Evolutionary conservation across 2,888 invertebrate species (phyloP).

Genomic region (Acanthacorydalis orientalis): DNA sequence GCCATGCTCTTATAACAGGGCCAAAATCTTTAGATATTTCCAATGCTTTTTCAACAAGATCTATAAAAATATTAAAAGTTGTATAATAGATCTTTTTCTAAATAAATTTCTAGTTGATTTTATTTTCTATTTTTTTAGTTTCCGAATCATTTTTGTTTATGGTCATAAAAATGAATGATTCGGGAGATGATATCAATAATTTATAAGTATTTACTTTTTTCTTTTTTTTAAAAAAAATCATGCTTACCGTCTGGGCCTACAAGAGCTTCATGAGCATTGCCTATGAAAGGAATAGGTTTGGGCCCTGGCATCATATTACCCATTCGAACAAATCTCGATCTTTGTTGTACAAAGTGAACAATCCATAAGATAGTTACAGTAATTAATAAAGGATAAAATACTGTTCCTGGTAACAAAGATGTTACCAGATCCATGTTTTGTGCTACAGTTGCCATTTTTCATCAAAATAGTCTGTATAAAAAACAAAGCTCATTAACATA

Average conservation of each 20-base stretch:
- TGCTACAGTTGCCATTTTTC: too few species aligned
- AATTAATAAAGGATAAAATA: neutral
- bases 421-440: neutral
- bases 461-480: too few species aligned
- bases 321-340: constrained; percentile 19
- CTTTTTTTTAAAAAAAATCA: too few species aligned
- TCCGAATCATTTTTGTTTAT: too few species aligned
- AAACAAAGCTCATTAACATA: too few species aligned
- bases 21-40: constrained; percentile 11
- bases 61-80: constrained; percentile 9
- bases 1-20: constrained; percentile 15
- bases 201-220: too few species aligned
- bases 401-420: neutral
- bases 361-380: constrained; percentile 16
- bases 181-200: too few species aligned
- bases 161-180: too few species aligned
- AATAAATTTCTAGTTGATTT: too few species aligned
- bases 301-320: constrained; percentile 15
- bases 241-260: neutral
- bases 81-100: too few species aligned
- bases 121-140: too few species aligned
- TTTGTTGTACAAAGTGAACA: constrained; percentile 31
- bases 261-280: constrained; percentile 10
- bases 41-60: constrained; percentile 11
- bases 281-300: constrained; percentile 12